Evolutionary conservation across 2,113 vertebrate genomes (phyloP).

Genomic region (Archocentrus centrarchus): DNA sequence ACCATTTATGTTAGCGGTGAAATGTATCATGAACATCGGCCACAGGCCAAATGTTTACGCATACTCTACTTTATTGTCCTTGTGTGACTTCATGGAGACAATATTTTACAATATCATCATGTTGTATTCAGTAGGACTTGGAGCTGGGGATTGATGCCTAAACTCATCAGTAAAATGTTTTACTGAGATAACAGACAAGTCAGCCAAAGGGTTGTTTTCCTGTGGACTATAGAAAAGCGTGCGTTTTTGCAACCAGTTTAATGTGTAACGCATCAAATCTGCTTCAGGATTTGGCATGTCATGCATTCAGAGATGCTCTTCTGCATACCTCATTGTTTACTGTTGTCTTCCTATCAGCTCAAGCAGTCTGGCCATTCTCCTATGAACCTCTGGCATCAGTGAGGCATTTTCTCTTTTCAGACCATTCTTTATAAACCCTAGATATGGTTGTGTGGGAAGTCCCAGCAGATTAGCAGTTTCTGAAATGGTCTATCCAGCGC

Average conservation of each 20-base stretch:
- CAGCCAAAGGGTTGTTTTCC: not conserved
- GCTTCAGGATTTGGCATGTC: not conserved
- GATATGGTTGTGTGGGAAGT: not conserved
- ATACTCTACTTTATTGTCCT: not conserved
- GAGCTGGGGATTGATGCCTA: no score
- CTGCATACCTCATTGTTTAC: not conserved
- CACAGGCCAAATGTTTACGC: not conserved
- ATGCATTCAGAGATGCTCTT: no score
- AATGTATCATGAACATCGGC: not conserved
- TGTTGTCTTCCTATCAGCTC: not conserved
- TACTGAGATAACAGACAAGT: not conserved
- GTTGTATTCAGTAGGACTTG: not conserved
- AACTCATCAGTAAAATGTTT: not conserved
- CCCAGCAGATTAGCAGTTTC: not conserved
- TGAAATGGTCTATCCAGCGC: no score
- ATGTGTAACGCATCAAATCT: not conserved
- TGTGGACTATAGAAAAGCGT: not conserved
- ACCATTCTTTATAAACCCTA: not conserved
- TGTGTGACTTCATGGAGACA: not conserved
- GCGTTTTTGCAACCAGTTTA: not conserved
- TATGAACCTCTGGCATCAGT: not conserved
- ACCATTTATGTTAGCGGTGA: not conserved
- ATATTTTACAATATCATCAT: not conserved
- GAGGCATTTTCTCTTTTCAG: not conserved
- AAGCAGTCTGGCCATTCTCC: no score